These are phyloP conservation scores for Acrocyrtus sp. DNA, from an alignment of 2,888 invertebrate genomes.

Conservation along the genomic window DNA sequence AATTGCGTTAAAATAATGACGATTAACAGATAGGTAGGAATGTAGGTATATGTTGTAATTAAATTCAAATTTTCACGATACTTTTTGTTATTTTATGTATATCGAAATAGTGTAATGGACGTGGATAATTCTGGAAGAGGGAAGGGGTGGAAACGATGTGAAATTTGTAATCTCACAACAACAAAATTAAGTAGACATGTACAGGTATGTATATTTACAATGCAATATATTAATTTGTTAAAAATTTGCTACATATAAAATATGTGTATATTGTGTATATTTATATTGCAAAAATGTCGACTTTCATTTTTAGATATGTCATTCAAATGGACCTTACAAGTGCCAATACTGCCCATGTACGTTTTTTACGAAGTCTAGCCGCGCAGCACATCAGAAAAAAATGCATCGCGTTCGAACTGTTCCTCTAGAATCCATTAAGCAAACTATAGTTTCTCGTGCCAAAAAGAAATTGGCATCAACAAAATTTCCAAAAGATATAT, in stretches of 20 bases:
- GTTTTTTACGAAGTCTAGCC: neutral
- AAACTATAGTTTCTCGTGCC: conserved; percentile 4
- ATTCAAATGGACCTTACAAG: conserved; percentile 14
- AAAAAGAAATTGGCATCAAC: conserved; percentile 6
- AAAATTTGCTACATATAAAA: neutral
- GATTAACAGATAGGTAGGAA: too few relatives aligned
- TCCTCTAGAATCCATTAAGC: neutral
- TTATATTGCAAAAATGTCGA: too few relatives aligned
- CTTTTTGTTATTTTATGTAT: neutral
- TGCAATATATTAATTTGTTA: neutral
- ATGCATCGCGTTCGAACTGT: conserved; percentile 2
- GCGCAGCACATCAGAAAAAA: conserved; percentile 6
- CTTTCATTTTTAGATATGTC: conserved; percentile 3
- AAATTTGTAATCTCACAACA: neutral
- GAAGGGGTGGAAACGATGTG: neutral
- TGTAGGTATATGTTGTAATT: too few relatives aligned
- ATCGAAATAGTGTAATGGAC: conserved; percentile 5
- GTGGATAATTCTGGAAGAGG: conserved; percentile 3
- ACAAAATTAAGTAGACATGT: neutral
- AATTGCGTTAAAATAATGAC: too few relatives aligned
- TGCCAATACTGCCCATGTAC: conserved; percentile 22
- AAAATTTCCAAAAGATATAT: neutral
- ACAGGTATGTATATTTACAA: neutral
- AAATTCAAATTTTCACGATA: too few relatives aligned
- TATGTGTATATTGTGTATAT: too few relatives aligned